Percentiles rank a stretch among this genome's conserved stretches.
Conservation (phyloP, 2,888 invertebrate species). For the Aphidoletes aphidimyza region DNA sequence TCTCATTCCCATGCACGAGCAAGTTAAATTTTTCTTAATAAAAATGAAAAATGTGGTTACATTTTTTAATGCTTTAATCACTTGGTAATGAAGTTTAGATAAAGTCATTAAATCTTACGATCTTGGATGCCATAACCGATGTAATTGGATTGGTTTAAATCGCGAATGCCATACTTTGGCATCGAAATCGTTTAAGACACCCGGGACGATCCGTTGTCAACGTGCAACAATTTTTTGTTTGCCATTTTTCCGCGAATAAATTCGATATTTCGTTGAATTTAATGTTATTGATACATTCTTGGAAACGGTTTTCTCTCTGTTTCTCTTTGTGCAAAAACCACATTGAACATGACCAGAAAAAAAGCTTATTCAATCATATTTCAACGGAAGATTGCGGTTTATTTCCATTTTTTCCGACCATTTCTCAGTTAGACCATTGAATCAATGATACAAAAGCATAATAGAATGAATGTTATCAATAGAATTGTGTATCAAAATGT, state of each 20-base stretch:
- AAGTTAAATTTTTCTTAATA: too few relatives aligned
- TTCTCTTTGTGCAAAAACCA: too few relatives aligned
- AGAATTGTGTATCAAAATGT: too few relatives aligned
- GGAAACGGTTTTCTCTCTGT: too few relatives aligned
- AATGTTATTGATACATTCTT: slow-evolving; percentile 4
- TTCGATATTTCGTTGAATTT: background rate
- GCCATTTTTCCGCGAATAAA: slow-evolving; percentile 10
- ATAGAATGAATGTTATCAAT: too few relatives aligned
- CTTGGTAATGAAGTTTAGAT: slow-evolving; percentile 21
- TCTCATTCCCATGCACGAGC: background rate
- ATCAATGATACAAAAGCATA: too few relatives aligned
- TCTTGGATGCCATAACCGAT: background rate
- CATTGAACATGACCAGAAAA: too few relatives aligned
- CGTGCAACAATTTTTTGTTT: slow-evolving; percentile 22
- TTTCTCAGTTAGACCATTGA: too few relatives aligned
- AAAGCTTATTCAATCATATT: too few relatives aligned
- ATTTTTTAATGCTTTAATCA: slow-evolving; percentile 4
- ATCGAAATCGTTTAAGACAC: background rate
- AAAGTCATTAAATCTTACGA: slow-evolving; percentile 16
- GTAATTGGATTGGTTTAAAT: slow-evolving; percentile 10
- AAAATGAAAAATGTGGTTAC: background rate
- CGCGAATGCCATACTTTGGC: background rate
- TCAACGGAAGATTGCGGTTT: too few relatives aligned
- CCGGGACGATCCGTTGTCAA: background rate
- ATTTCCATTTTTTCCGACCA: too few relatives aligned